These are phyloP conservation scores for Dendrocincla tyrannina DNA, from an alignment of 2,797 vertebrate species.

Conservation along the genomic window DNA sequence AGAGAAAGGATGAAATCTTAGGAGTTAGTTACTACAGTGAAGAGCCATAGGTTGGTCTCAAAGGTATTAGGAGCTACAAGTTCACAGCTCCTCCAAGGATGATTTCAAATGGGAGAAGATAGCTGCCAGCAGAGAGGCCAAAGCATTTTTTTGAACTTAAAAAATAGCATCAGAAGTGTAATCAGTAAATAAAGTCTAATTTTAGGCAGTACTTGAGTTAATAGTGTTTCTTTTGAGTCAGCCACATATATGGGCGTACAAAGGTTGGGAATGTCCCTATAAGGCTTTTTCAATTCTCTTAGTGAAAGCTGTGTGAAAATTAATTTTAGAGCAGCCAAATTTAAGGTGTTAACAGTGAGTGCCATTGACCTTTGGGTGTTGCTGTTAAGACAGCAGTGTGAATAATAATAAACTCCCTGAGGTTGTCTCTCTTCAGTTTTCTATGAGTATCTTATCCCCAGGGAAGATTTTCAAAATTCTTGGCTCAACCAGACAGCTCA, in stretches of 20 bases:
- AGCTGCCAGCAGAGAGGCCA: not conserved
- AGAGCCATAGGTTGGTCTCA: not conserved
- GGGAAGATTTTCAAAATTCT: slow-evolving; percentile 55
- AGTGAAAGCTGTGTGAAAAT: slow-evolving; percentile 27
- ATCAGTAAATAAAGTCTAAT: slow-evolving; percentile 4
- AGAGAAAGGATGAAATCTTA: not conserved
- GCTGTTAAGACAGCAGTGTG: slow-evolving; percentile 15
- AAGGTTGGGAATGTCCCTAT: slow-evolving; percentile 36
- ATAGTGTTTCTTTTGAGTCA: not conserved
- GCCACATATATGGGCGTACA: slow-evolving; percentile 3
- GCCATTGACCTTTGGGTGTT: slow-evolving; percentile 53
- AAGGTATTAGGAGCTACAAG: not conserved
- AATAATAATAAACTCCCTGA: slow-evolving; percentile 52
- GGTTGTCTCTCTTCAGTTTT: slow-evolving; percentile 46
- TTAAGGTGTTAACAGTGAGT: slow-evolving; percentile 58
- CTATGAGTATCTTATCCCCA: slow-evolving; percentile 27
- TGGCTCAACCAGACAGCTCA: not conserved
- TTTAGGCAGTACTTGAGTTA: not conserved
- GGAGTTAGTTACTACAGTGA: not conserved
- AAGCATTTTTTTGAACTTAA: not conserved
- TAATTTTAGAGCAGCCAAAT: slow-evolving; percentile 53
- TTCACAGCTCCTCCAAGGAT: not conserved
- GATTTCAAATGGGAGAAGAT: not conserved
- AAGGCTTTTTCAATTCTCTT: slow-evolving; percentile 31
- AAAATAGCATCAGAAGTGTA: slow-evolving; percentile 5